Evolutionary conservation across 2,797 vertebrate species (phyloP).

Genomic region (Varecia variegata): DNA sequence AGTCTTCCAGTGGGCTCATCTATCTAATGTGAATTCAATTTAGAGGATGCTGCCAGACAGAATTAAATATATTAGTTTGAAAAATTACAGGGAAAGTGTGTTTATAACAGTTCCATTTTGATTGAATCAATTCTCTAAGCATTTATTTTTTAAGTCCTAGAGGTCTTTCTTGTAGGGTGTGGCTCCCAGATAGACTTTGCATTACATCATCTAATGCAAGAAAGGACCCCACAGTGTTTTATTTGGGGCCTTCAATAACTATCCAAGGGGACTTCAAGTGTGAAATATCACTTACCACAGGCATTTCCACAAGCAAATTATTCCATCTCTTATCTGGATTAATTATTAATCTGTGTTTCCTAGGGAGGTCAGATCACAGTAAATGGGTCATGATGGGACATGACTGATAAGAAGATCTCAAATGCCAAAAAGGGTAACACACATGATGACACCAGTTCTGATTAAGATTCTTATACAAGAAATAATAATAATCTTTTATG

Average conservation of each 20-base stretch:
- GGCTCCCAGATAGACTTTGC: not conserved
- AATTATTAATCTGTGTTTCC: slow-evolving; percentile 33
- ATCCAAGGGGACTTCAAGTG: not conserved
- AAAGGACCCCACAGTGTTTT: not conserved
- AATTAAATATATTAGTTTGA: slow-evolving; percentile 74
- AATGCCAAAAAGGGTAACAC: not conserved
- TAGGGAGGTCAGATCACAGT: slow-evolving; percentile 12
- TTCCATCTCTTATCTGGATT: not conserved
- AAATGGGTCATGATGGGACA: not conserved
- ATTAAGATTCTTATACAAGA: not conserved
- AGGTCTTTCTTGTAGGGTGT: not conserved
- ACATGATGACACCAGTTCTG: not conserved
- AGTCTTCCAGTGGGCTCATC: slow-evolving; percentile 42
- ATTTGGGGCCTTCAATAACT: not conserved
- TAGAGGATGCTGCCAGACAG: slow-evolving; percentile 62
- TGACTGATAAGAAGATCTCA: not conserved
- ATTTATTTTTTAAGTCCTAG: slow-evolving; percentile 46
- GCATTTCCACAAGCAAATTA: slow-evolving; percentile 36
- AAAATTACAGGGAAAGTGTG: slow-evolving; percentile 60
- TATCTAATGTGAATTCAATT: slow-evolving; percentile 64
- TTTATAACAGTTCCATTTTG: slow-evolving; percentile 55
- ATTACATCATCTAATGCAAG: not conserved
- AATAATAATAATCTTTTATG: not conserved
- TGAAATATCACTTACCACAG: slow-evolving; percentile 22
- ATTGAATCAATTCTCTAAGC: slow-evolving; percentile 57